Base-by-base conservation (phyloP, 2,888 invertebrate genomes). In the Drosophila ustulata region DNA sequence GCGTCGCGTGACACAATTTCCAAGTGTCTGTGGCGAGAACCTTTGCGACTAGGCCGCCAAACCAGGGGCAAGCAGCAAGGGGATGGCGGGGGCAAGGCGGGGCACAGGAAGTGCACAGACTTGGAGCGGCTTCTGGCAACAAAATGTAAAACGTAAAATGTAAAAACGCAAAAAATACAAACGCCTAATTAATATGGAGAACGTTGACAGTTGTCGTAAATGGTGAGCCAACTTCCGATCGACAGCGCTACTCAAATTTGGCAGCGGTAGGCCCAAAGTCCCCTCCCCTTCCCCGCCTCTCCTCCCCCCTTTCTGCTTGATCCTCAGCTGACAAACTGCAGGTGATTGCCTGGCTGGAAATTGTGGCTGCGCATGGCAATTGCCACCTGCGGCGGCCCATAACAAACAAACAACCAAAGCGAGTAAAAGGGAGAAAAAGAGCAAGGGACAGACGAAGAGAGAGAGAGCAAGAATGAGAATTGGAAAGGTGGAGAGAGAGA, bases 1-100 rank as follows among this genome's bases (percentile, higher is more conserved):
- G 69, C 59, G 80, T 72, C 73, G 78, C 78, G 76, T 87, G 85
- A 84, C 84, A 84, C 87, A 87, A 82, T 85, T 84, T 58, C 47
- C 57, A 73, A 71, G 56, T 78, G 62, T 53, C 66, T 62, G 30
- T 32, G 37, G 37, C 58, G 39, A 30, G 37, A 58, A 46, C 32
- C 4, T 43, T 23, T 18, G 37, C 13, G 41, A 25, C 28, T 39
- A 18, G 18, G 4, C 37, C 8, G 34, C 32, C 32, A 32, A 26
- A 6, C 1, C 2, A 23, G 32, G 13, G 28, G 11, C 23, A 37
- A 25, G 26, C 18, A 28, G 30, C 43, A 25, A 18, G 23, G 11
- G 6, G 25, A 13, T 50, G 43, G 11, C 32, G 8, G n/a, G n/a
- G 6, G 23, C 45, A 23, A 9, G 23, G 25, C 7, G 23, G 13